These are phyloP conservation scores for Macrochelys suwanniensis DNA, from an alignment of 2,797 vertebrate species.

Conservation along the genomic window DNA sequence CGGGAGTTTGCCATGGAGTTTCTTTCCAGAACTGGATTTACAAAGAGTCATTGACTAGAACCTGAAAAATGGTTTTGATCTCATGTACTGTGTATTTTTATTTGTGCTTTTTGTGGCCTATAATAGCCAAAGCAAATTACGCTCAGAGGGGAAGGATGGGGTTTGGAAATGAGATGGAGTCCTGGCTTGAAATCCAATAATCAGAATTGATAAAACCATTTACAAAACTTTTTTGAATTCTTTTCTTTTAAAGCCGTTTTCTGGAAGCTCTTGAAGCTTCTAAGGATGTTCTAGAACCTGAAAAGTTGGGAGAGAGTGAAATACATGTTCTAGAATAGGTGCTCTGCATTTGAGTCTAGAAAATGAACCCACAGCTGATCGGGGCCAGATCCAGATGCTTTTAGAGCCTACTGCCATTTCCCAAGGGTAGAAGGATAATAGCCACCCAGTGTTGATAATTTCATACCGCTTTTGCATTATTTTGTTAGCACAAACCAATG, in stretches of 20 bases:
- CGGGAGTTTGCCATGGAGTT: constrained; percentile 1
- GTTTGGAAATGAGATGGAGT: background rate
- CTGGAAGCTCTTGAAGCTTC: constrained; percentile 23
- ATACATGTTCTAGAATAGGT: constrained; percentile 30
- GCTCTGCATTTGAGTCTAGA: constrained; percentile 34
- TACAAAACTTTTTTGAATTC: constrained; percentile 14
- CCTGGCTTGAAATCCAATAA: constrained; percentile 22
- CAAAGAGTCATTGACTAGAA: constrained; percentile 45
- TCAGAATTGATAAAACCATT: background rate
- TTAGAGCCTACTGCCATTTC: constrained; percentile 29
- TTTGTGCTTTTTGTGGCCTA: constrained; percentile 26
- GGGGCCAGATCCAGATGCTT: background rate
- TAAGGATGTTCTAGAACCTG: background rate
- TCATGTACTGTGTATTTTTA: background rate
- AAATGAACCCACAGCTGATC: background rate
- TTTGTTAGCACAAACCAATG: background rate
- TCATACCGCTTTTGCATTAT: constrained; percentile 14
- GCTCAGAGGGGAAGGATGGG: constrained; percentile 15
- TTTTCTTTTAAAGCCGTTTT: constrained; percentile 23
- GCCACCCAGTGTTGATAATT: background rate
- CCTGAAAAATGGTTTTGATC: constrained; percentile 42
- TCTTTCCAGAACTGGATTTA: constrained; percentile 47
- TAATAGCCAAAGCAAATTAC: constrained; percentile 40
- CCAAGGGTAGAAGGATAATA: constrained; percentile 5
- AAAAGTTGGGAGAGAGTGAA: constrained; percentile 4